These are phyloP conservation scores for Cerceris ruficornis DNA, from an alignment of 2,888 invertebrate genomes.

Conservation along the genomic window DNA sequence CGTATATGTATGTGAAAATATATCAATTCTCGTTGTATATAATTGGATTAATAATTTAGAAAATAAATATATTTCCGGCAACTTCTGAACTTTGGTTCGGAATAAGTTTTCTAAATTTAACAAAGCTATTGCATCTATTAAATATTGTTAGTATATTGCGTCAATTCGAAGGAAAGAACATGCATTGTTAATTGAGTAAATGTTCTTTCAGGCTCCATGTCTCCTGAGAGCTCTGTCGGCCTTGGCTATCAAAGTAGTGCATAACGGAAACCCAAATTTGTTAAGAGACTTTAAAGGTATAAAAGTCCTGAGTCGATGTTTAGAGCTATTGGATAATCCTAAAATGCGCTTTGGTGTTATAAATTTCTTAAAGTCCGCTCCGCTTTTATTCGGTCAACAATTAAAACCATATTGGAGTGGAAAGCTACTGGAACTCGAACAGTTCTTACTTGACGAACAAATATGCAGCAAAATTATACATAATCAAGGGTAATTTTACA, in stretches of 20 bases:
- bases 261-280: slow-evolving; percentile 52
- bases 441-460: slow-evolving; percentile 62
- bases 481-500: slow-evolving; percentile 51
- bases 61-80: too few species aligned
- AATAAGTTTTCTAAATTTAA: too few species aligned
- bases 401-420: slow-evolving; percentile 73
- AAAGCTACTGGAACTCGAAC: slow-evolving; percentile 65
- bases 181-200: neutral
- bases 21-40: too few species aligned
- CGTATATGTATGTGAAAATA: too few species aligned
- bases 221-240: slow-evolving; percentile 72
- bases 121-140: too few species aligned
- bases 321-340: slow-evolving; percentile 72
- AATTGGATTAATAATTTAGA: too few species aligned
- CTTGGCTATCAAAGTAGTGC: slow-evolving; percentile 72
- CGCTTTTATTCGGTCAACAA: slow-evolving; percentile 73
- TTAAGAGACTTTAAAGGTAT: slow-evolving; percentile 73
- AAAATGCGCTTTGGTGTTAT: slow-evolving; percentile 69
- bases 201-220: slow-evolving; percentile 62
- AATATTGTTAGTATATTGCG: too few species aligned
- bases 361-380: slow-evolving; percentile 69
- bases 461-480: slow-evolving; percentile 12
- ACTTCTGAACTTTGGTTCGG: too few species aligned
- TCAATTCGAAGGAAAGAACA: neutral
- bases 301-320: slow-evolving; percentile 73